These are phyloP conservation scores for Aspidiotus destructor DNA, from an alignment of 2,888 invertebrate genomes.

Conservation along the genomic window DNA sequence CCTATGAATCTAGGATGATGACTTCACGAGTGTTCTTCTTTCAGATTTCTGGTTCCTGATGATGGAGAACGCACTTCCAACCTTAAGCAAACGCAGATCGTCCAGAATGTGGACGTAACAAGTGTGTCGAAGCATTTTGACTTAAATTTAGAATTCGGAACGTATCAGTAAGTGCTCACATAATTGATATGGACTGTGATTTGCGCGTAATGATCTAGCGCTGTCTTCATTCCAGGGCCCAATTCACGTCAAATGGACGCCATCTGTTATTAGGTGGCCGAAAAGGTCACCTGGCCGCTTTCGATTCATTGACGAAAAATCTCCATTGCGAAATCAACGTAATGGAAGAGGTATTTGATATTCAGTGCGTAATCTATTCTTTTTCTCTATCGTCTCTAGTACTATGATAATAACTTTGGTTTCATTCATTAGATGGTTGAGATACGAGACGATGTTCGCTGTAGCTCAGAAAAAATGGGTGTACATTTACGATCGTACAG, in stretches of 20 bases:
- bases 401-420: slow-evolving; percentile 2
- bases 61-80: slow-evolving; percentile 34
- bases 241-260: slow-evolving; percentile 72
- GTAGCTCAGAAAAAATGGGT: slow-evolving; percentile 95
- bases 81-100: slow-evolving; percentile 32
- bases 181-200: not conserved
- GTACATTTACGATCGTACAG: slow-evolving; percentile 92
- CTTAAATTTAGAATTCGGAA: slow-evolving; percentile 68
- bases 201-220: not conserved
- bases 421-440: slow-evolving; percentile 59
- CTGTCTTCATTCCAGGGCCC: slow-evolving; percentile 43
- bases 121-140: slow-evolving; percentile 80
- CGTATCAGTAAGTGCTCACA: slow-evolving; percentile 49
- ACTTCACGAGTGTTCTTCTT: not conserved
- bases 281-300: slow-evolving; percentile 86
- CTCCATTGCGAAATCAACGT: slow-evolving; percentile 93
- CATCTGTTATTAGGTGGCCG: slow-evolving; percentile 76
- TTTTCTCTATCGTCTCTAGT: slow-evolving; percentile 2
- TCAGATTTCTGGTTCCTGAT: slow-evolving; percentile 34
- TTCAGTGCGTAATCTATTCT: slow-evolving; percentile 50
- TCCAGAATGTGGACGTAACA: slow-evolving; percentile 70
- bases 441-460: slow-evolving; percentile 94
- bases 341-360: slow-evolving; percentile 88
- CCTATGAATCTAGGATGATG: not conserved
- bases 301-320: slow-evolving; percentile 96